Base-by-base conservation (phyloP, 2,888 invertebrate genomes). In the Synanthedon andrenaeformis region DNA sequence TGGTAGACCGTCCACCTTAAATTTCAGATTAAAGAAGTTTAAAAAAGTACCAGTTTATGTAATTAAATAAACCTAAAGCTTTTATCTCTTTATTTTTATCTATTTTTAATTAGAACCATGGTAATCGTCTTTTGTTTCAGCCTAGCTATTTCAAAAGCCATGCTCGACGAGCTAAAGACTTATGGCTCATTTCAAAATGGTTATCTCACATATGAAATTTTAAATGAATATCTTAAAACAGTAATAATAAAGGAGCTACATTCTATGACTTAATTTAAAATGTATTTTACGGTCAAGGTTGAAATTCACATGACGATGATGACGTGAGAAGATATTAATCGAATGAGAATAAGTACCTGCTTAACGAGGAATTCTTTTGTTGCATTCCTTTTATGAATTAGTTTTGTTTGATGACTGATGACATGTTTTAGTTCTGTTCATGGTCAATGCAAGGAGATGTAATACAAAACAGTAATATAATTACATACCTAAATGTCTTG, bases 241-340 rank as follows among this genome's bases (percentile, higher is more conserved):
- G 28, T 35, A 35, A 8, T 35, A 35, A 8, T 35, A 35, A 35
- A n/a, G n/a, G 35, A 10, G 10, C 35, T 35, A 35, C 28, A 28
- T 28, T 28, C 28, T 6, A 8, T 28, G 28, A 2, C 5, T 23
- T 23, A 3, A 23, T 23, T 23, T 23, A 5, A 23, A 4, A 23
- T 4, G 3, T 61, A 66, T 69, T 79, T 72, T 78, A 77, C 72
- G 76, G 81, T 79, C 83, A 82, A 82, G 80, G 79, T 74, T 78
- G 70, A 62, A 59, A 49, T 14, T 68, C 62, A 67, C 1, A 28
- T 28, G 28, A 28, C 28, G 28, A 57, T 54, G 55, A 55, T 58
- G 57, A 61, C 72, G 72, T 77, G 72, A 71, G 76, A 76, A 72
- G 65, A 58, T 58, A 67, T 52, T 62, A 63, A 59, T 57, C 55